Base-by-base conservation (phyloP, 2,113 vertebrate species). In the Ondatra zibethicus region DNA sequence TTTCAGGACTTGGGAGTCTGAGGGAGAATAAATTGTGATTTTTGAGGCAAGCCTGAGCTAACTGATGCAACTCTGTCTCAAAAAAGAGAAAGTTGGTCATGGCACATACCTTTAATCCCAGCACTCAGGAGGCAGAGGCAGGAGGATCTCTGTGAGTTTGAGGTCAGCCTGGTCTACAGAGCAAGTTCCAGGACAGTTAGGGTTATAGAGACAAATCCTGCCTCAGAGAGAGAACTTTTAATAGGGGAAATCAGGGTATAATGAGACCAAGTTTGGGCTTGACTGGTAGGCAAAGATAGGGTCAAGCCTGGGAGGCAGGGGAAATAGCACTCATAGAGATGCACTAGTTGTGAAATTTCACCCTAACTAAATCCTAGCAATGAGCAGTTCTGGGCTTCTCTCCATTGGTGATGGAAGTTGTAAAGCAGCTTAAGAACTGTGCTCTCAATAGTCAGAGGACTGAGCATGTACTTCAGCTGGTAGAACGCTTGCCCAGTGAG, bases 261-360 rank as follows among this genome's bases (percentile, higher is more conserved):
- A 72, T 17, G 52, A 72, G 4, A 0, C 92, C 92, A 91, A 81
- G 39, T n/a, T 88, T 81, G 55, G n/a, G 89, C 65, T 68, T 86
- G 5, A n/a, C 27, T 9, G 31, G 70, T 78, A 76, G 63, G 16
- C 65, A 42, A 70, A n/a, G 52, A 31, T 31, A 47, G 58, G 77
- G n/a, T 29, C 9, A 61, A 52, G 93, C 36, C 47, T 82, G 68
- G 61, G 66, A 96, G 70, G 85, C 65, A 93, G 76, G 91, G 68
- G 55, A 88, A 95, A 91, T 23, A 81, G 75, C 70, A 19, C 21
- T 50, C 75, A 72, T 47, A 87, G 89, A 82, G 50, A n/a, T 84
- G 63, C 88, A 90, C 7, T 97, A 95, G 50, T 95, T 95, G n/a
- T 55, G 78, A 91, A 89, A 39, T 95, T 97, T 95, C 95, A 93